phyloP scores from a whole-genome alignment of 92 coral and sea anemone species.

The Paramuricea clavata region DNA sequence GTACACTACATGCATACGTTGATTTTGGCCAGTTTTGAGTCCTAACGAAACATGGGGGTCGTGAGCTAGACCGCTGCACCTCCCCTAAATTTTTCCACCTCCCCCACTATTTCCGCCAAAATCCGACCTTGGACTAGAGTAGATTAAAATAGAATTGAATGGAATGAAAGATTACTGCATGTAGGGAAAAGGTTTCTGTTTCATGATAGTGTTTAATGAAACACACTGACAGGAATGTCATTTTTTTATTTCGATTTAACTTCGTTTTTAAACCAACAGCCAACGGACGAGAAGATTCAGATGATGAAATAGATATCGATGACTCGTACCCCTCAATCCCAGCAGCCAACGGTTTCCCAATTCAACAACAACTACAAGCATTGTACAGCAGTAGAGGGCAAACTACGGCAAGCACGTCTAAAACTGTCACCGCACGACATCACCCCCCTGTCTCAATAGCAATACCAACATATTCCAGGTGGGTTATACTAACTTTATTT shows the following conservation, averaged over 20 bases:
- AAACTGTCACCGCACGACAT: slow-evolving; percentile 9
- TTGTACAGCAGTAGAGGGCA: slow-evolving; percentile 22
- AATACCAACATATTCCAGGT: slow-evolving; percentile 24
- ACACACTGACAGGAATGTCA: too few relatives aligned
- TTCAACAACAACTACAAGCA: slow-evolving; percentile 12
- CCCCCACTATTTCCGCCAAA: too few relatives aligned
- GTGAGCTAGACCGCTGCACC: too few relatives aligned
- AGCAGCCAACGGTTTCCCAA: slow-evolving; percentile 27
- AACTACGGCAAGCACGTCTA: slow-evolving; percentile 42
- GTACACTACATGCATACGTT: too few relatives aligned
- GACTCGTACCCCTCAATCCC: slow-evolving; percentile 15
- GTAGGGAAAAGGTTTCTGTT: too few relatives aligned
- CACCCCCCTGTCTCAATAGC: slow-evolving; percentile 35
- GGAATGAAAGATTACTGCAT: too few relatives aligned
- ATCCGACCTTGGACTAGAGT: not conserved
- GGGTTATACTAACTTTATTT: not conserved
- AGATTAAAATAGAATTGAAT: not conserved
- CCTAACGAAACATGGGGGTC: too few relatives aligned
- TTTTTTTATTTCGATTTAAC: too few relatives aligned
- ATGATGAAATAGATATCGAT: slow-evolving; percentile 16
- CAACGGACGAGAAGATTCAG: slow-evolving; percentile 41
- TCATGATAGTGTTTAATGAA: not conserved
- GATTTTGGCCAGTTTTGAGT: too few relatives aligned
- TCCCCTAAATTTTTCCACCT: too few relatives aligned
- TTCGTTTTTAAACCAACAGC: not conserved